Conservation (phyloP, 2,797 vertebrate genomes). For the Otus scops region DNA sequence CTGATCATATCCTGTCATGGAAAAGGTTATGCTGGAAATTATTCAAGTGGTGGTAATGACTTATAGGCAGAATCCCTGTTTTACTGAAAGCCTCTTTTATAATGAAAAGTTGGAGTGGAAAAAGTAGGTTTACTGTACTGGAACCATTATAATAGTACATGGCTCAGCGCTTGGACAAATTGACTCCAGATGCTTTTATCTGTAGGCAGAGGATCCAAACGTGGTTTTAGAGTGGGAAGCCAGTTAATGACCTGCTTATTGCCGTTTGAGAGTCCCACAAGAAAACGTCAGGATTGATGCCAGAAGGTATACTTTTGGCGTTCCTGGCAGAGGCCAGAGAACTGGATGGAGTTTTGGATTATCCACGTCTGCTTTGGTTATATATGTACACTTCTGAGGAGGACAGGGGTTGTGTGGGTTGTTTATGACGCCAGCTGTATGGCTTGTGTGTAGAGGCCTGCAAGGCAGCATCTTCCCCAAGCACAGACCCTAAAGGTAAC, state of each 20-base stretch:
- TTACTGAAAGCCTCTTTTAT: conserved; percentile 7
- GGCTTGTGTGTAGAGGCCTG: neutral
- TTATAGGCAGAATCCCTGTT: neutral
- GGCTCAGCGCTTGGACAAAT: conserved; percentile 1
- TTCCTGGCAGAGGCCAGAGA: neutral
- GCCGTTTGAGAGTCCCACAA: neutral
- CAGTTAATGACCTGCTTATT: neutral
- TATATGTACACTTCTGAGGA: rapidly evolving
- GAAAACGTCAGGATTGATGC: rapidly evolving
- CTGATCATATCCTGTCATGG: neutral
- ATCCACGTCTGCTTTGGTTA: rapidly evolving
- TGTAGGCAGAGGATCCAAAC: neutral
- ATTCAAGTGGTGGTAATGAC: neutral
- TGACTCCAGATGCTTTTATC: conserved; percentile 20
- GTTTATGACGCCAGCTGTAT: rapidly evolving
- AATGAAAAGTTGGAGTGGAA: conserved; percentile 4
- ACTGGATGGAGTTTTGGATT: neutral
- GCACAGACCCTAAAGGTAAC: neutral
- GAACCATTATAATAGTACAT: neutral
- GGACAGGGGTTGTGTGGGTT: rapidly evolving
- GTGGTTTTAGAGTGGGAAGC: neutral
- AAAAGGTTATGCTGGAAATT: neutral
- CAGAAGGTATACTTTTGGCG: neutral
- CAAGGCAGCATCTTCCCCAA: neutral
- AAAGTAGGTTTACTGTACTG: neutral